These are phyloP conservation scores for Keiferia lycopersicella DNA, from an alignment of 2,888 invertebrate genomes.

Conservation along the genomic window DNA sequence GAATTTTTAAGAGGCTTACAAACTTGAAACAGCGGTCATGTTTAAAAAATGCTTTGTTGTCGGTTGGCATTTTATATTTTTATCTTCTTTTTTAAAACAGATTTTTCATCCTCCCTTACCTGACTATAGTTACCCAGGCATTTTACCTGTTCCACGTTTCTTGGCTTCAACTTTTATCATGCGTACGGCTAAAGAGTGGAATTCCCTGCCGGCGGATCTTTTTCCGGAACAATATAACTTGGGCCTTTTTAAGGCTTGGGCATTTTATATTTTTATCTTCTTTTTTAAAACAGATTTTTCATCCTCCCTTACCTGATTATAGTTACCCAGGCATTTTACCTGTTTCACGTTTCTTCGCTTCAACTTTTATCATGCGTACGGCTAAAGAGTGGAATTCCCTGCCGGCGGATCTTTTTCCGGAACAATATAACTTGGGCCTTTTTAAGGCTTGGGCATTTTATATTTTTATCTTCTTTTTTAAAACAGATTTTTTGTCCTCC, in stretches of 20 bases:
- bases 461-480: background rate
- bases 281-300: background rate
- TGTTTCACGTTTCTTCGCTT: no score
- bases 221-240: no score
- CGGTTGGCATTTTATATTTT: background rate
- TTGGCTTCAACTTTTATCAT: no score
- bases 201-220: no score
- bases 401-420: no score
- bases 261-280: background rate
- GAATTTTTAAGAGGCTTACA: constrained; percentile 27
- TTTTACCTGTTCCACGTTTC: background rate
- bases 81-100: background rate
- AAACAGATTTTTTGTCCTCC: background rate
- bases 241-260: no score
- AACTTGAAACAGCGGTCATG: background rate
- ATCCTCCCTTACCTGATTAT: background rate
- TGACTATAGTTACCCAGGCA: background rate
- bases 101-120: background rate
- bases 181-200: no score
- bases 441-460: no score
- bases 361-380: no score
- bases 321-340: background rate
- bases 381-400: no score
- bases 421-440: no score
- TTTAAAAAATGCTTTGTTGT: background rate